Conservation (phyloP, 2,888 invertebrate genomes). For the Azorinus chamasolen region DNA sequence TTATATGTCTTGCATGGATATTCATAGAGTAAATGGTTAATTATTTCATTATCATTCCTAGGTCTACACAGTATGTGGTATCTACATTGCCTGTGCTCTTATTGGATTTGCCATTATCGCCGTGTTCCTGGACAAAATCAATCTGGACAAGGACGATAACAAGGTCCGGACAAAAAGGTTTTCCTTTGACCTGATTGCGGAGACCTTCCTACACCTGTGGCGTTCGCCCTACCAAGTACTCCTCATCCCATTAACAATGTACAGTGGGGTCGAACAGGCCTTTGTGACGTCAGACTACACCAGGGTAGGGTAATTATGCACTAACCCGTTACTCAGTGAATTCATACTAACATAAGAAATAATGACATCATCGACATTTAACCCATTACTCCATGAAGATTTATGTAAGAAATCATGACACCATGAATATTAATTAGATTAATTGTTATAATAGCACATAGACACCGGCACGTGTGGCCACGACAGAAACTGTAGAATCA, state of each 20-base stretch:
- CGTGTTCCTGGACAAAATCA: slow-evolving; percentile 91
- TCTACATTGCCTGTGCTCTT: slow-evolving; percentile 95
- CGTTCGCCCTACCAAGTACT: slow-evolving; percentile 95
- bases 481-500: too few relatives aligned
- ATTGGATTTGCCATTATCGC: slow-evolving; percentile 95
- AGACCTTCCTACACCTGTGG: slow-evolving; percentile 96
- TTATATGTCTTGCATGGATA: too few relatives aligned
- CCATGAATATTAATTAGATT: too few relatives aligned
- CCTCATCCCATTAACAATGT: slow-evolving; percentile 97
- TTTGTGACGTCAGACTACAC: slow-evolving; percentile 94
- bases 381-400: too few relatives aligned
- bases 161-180: slow-evolving; percentile 46
- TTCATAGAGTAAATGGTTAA: too few relatives aligned
- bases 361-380: too few relatives aligned
- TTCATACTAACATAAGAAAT: too few relatives aligned
- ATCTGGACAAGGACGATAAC: slow-evolving; percentile 72
- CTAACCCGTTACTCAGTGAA: too few relatives aligned
- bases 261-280: slow-evolving; percentile 99
- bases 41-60: too few relatives aligned
- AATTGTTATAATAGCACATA: too few relatives aligned
- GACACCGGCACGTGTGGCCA: too few relatives aligned
- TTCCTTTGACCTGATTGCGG: slow-evolving; percentile 70
- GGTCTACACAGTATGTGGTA: slow-evolving; percentile 93
- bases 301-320: slow-evolving; percentile 87
- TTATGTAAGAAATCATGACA: too few relatives aligned